phyloP scores from a whole-genome alignment of 53 echinoderm and acorn worm genomes.

The Crossaster papposus region DNA sequence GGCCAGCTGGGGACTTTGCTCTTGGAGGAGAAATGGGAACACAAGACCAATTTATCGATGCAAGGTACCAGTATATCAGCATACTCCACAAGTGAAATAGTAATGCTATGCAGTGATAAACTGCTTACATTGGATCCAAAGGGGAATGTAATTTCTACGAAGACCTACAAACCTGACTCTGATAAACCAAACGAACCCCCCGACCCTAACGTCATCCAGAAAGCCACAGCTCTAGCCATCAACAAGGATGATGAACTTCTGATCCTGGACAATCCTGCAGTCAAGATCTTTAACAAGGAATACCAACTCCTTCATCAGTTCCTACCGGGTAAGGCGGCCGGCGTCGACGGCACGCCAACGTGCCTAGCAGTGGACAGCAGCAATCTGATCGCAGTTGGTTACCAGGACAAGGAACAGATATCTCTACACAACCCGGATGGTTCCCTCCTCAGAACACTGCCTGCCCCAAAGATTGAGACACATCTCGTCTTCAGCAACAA shows the following conservation, averaged over 20 bases:
- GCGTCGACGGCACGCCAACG: neutral
- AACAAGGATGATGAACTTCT: slow-evolving; percentile 2
- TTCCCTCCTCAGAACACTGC: no score
- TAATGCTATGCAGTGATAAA: neutral
- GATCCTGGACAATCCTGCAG: neutral
- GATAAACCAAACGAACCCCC: neutral
- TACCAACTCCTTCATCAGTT: slow-evolving; percentile 10
- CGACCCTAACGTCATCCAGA: no score
- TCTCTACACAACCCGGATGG: no score
- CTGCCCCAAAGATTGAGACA: no score
- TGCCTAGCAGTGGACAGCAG: slow-evolving; percentile 16
- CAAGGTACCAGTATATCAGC: neutral
- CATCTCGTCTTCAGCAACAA: no score
- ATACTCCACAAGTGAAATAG: neutral
- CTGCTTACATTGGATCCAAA: neutral
- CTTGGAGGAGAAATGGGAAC: neutral
- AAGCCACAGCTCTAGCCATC: neutral
- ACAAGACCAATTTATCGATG: no score
- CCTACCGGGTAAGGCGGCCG: neutral
- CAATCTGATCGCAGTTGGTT: no score
- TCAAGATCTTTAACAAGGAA: neutral
- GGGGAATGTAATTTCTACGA: neutral
- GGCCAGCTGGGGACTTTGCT: neutral
- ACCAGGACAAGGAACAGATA: no score
- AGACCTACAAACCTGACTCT: neutral